A percentile compares a stretch with the other conserved stretches of the same genome.
Evolutionary conservation across 2,888 invertebrate genomes (phyloP).

Genomic region (Agriopis leucophaearia): DNA sequence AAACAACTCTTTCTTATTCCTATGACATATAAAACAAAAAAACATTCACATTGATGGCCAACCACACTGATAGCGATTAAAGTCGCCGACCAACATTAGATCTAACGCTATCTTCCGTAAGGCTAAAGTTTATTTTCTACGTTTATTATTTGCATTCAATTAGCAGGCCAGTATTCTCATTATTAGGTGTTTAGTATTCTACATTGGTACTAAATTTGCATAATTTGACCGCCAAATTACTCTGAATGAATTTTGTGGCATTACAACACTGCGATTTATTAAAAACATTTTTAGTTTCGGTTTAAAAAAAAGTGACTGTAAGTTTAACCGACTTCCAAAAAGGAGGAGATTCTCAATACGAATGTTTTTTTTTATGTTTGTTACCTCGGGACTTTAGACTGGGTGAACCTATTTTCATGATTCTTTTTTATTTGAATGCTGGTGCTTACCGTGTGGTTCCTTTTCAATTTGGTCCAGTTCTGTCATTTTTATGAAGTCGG

Average conservation of each 20-base stretch:
- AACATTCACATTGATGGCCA: too few species aligned
- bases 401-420: too few species aligned
- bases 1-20: too few species aligned
- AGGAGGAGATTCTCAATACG: too few species aligned
- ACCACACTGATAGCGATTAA: neutral
- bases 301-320: neutral
- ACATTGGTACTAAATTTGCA: slow-evolving; percentile 24
- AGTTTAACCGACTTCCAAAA: too few species aligned
- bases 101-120: neutral
- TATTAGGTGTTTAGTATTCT: slow-evolving; percentile 34
- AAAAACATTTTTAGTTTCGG: neutral
- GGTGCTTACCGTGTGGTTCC: too few species aligned
- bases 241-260: slow-evolving; percentile 18
- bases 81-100: neutral
- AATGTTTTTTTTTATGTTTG: too few species aligned
- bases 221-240: slow-evolving; percentile 30
- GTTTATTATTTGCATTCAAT: slow-evolving; percentile 31
- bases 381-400: too few species aligned
- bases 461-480: too few species aligned
- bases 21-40: too few species aligned
- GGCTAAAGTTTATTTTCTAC: neutral
- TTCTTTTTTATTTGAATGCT: too few species aligned
- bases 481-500: too few species aligned
- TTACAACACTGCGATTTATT: neutral
- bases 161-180: slow-evolving; percentile 20